Base-by-base conservation (phyloP, 1,140 invertebrate genomes). In the Plutomurus gul region DNA sequence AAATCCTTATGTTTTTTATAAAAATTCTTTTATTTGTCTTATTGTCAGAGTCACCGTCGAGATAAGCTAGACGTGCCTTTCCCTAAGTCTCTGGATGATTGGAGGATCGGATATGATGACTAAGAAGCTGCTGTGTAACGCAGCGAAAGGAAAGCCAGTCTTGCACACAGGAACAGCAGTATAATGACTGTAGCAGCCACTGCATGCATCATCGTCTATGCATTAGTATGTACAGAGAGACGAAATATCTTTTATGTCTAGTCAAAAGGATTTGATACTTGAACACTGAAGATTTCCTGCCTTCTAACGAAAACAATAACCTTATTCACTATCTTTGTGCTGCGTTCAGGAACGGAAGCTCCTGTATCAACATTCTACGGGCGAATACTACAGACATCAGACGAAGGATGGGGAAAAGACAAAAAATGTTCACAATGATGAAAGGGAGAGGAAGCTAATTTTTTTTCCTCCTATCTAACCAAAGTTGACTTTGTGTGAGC, bases 1-100 rank as follows among this genome's bases (percentile, higher is more conserved):
- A 65, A 65, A 65, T 65, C 56, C 56, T 65, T 65, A 33, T 65
- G 56, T 65, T 65, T n/a, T n/a, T n/a, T 65, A 65, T 65, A 65
- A 65, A 65, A 65, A 65, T 65, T 65, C 56, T 65, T 65, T 65
- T 65, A 65, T 65, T 65, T 65, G 30, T 30, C 36, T 65, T 30
- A 65, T 8, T 27, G 27, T 27, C 27, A n/a, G 11, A 13, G n/a
- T n/a, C 8, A n/a, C 56, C 18, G 56, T n/a, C 25, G 56, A 65
- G 56, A 65, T 65, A 65, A 65, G 56, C 56, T 30, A n/a, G n/a
- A 33, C 56, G 56, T 65, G 56, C 25, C 13, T 65, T 65, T 65
- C 20, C 56, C 36, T 65, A 65, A 65, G 56, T 65, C 56, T 65
- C 13, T 10, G 27, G 56, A 65, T 65, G 56, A 65, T 65, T 65